Conservation (phyloP, 2,797 vertebrate species). For the Telmatherina bonti region DNA sequence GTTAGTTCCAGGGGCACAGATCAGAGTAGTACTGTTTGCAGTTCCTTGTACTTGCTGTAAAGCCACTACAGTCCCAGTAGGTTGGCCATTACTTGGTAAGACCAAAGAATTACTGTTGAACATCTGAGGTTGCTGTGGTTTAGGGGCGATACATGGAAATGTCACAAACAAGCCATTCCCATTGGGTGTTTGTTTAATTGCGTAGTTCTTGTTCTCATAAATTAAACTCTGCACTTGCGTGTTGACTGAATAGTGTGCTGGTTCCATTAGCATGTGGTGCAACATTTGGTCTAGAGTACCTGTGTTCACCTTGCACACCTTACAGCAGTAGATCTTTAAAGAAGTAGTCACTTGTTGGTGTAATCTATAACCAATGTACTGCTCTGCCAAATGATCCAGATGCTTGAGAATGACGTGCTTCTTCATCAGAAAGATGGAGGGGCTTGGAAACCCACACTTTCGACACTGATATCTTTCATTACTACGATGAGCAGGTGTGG, state of each 20-base stretch:
- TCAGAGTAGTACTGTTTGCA: constrained; percentile 73
- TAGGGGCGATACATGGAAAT: constrained; percentile 73
- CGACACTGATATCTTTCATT: constrained; percentile 88
- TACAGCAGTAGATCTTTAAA: constrained; percentile 85
- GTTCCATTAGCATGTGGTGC: constrained; percentile 92
- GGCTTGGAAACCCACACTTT: constrained; percentile 89
- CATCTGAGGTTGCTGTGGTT: constrained; percentile 66
- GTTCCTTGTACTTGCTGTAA: constrained; percentile 71
- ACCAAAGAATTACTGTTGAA: constrained; percentile 69
- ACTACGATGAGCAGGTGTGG: constrained; percentile 51
- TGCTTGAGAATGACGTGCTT: constrained; percentile 95
- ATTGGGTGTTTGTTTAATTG: constrained; percentile 82
- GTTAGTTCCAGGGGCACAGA: constrained; percentile 75
- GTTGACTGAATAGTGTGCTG: constrained; percentile 89
- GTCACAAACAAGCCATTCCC: constrained; percentile 69
- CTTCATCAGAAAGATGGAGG: constrained; percentile 92
- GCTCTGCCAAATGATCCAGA: constrained; percentile 84
- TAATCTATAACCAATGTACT: constrained; percentile 86
- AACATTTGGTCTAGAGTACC: constrained; percentile 91
- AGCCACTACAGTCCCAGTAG: constrained; percentile 63
- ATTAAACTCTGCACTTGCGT: constrained; percentile 90
- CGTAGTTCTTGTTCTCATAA: constrained; percentile 82
- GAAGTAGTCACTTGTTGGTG: constrained; percentile 44
- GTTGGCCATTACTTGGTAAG: constrained; percentile 73
- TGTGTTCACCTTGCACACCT: constrained; percentile 88